Evolutionary conservation across 2,113 vertebrate genomes (phyloP).

Genomic region (Empidonax alnorum): DNA sequence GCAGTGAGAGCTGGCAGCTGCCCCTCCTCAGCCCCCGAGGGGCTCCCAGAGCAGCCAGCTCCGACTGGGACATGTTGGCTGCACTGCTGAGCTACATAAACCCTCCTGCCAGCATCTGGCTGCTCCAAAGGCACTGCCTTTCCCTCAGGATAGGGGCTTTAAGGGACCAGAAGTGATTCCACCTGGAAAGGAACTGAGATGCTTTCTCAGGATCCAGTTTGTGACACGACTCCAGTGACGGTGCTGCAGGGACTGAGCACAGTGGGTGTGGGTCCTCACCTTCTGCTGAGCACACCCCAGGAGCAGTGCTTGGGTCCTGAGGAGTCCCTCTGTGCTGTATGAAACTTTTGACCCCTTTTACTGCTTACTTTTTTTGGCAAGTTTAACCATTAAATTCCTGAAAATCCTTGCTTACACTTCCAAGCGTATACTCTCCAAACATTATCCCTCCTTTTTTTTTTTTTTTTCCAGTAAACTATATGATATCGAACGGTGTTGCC

Average conservation of each 20-base stretch:
- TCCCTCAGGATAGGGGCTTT: accelerated
- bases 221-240: accelerated
- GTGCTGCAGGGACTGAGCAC: not conserved
- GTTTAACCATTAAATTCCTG: not conserved
- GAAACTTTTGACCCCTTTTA: not conserved
- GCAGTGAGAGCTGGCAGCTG: not conserved
- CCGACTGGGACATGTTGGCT: accelerated
- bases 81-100: not conserved
- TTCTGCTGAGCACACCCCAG: not conserved
- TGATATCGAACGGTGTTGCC: not conserved
- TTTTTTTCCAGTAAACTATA: not conserved
- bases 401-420: not conserved
- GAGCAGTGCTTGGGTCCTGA: not conserved
- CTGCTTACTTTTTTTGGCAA: not conserved
- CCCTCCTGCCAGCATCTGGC: not conserved
- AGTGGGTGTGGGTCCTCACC: not conserved
- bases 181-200: not conserved
- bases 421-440: not conserved
- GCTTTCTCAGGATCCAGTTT: not conserved
- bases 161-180: not conserved
- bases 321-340: accelerated
- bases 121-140: not conserved
- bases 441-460: not conserved
- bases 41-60: not conserved
- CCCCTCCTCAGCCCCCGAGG: accelerated